Conservation (phyloP, 2,113 vertebrate genomes). For the Scortum barcoo region DNA sequence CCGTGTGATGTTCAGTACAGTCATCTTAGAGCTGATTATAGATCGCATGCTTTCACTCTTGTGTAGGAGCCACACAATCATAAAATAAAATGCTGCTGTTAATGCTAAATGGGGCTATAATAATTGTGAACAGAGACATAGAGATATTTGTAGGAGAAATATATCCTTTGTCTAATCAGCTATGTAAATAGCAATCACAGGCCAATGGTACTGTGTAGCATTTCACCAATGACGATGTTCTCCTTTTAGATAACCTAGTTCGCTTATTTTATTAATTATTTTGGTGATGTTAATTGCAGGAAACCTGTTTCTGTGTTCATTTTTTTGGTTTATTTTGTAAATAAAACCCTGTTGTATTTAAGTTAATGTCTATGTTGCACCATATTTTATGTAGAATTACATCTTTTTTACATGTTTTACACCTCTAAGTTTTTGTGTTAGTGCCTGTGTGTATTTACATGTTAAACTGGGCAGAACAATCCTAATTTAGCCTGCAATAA, state of each 20-base stretch:
- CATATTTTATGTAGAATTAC: too few relatives aligned
- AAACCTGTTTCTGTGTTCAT: not conserved
- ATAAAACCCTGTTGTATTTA: not conserved
- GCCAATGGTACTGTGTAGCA: not conserved
- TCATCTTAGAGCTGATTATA: not conserved
- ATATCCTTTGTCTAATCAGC: not conserved
- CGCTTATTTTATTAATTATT: not conserved
- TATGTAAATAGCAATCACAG: not conserved
- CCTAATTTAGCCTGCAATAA: not conserved
- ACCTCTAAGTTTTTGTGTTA: conserved; percentile 1
- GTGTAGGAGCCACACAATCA: not conserved
- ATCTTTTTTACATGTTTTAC: not conserved
- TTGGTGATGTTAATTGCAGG: not conserved
- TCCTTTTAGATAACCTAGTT: not conserved
- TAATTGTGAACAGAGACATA: not conserved
- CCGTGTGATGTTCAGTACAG: conserved; percentile 13
- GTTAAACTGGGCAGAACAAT: not conserved
- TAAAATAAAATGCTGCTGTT: not conserved
- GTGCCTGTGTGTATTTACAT: not conserved
- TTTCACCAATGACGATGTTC: not conserved
- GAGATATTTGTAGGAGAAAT: not conserved
- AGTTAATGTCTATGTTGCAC: too few relatives aligned
- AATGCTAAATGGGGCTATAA: not conserved
- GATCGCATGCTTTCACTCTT: not conserved
- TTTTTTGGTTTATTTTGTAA: not conserved